Evolutionary conservation across 2,888 invertebrate species (phyloP).

Genomic region (Acanthosepion esculentum): DNA sequence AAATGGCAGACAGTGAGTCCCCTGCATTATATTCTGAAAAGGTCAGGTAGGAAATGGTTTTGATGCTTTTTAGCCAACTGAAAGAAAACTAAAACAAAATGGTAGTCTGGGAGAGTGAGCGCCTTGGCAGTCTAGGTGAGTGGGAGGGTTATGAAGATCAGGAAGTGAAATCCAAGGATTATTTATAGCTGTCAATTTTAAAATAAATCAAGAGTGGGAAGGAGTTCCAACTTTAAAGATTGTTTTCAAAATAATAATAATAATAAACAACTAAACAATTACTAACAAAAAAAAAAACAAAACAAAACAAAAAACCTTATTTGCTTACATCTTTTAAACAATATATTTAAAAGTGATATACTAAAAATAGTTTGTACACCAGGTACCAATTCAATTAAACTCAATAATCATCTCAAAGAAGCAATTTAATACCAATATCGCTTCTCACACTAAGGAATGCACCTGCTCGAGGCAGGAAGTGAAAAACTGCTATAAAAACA

Average conservation of each 20-base stretch:
- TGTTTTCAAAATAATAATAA: background rate
- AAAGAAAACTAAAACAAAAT: background rate
- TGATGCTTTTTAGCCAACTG: background rate
- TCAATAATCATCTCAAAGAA: no score
- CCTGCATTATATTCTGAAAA: background rate
- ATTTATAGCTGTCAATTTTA: background rate
- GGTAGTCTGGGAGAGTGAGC: background rate
- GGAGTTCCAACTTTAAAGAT: background rate
- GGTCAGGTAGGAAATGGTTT: constrained; percentile 21
- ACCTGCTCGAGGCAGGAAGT: no score
- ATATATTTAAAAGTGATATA: no score
- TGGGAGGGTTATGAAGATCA: background rate
- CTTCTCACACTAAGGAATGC: no score
- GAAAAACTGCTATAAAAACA: no score
- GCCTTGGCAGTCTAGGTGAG: background rate
- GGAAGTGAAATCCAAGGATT: background rate
- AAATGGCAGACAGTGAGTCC: background rate
- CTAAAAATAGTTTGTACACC: no score
- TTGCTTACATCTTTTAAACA: no score
- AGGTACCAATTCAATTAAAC: no score
- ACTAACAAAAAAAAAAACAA: background rate
- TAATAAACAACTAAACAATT: background rate
- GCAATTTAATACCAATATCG: no score
- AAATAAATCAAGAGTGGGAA: background rate
- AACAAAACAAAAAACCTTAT: background rate